phyloP scores from a whole-genome alignment of 1,140 invertebrate genomes.

The Cryptotermes secundus region DNA sequence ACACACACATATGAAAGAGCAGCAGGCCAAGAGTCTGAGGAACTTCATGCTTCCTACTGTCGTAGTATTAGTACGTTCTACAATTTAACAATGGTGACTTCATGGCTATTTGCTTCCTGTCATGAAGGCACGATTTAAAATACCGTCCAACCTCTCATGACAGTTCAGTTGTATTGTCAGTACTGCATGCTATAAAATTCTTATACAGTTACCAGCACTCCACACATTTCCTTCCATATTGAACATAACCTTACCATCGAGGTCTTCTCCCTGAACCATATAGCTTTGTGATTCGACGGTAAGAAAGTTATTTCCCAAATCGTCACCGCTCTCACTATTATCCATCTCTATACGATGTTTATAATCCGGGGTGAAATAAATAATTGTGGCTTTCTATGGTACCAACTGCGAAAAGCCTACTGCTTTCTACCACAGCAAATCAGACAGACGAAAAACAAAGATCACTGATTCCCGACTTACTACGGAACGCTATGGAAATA shows the following conservation, averaged over 20 bases:
- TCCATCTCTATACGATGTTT: conserved; percentile 38
- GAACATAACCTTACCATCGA: conserved; percentile 41
- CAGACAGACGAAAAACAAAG: too few species aligned
- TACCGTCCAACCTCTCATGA: too few species aligned
- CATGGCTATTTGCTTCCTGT: too few species aligned
- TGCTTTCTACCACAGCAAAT: too few species aligned
- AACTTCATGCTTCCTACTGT: too few species aligned
- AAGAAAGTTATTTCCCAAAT: conserved; percentile 43
- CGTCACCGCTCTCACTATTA: conserved; percentile 43
- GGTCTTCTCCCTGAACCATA: conserved; percentile 43
- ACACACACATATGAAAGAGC: too few species aligned
- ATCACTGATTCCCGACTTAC: too few species aligned
- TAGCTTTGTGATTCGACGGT: conserved; percentile 41
- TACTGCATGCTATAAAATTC: background rate
- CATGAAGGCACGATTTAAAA: too few species aligned
- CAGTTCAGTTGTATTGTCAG: background rate
- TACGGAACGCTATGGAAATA: too few species aligned
- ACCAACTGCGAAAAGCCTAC: background rate
- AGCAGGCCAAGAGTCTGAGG: too few species aligned
- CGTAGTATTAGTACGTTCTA: too few species aligned
- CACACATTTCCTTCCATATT: background rate
- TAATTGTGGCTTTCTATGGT: background rate
- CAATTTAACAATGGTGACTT: too few species aligned
- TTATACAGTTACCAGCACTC: background rate
- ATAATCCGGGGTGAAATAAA: background rate